Percentiles rank a stretch among this genome's conserved stretches.
Conservation (phyloP, 2,888 invertebrate species). For the Monochamus alternatus region DNA sequence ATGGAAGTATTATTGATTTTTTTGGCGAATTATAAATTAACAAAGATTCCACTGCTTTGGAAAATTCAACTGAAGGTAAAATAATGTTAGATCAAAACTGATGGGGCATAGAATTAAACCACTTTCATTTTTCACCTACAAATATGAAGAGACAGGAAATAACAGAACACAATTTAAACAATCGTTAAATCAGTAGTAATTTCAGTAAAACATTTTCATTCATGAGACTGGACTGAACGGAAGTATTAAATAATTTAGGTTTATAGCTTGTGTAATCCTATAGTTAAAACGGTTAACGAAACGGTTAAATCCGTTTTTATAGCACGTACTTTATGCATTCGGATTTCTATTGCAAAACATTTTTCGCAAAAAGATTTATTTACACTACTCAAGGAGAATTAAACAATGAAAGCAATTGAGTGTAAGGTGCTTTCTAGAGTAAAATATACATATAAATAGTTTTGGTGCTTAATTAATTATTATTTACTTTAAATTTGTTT, state of each 20-base stretch:
- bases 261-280: neutral
- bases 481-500: slow-evolving; percentile 1
- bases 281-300: neutral
- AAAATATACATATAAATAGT: neutral
- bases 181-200: slow-evolving; percentile 1
- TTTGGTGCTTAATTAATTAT: neutral
- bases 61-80: too few relatives aligned
- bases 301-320: neutral
- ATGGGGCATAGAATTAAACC: too few relatives aligned
- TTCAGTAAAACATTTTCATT: slow-evolving; percentile 1
- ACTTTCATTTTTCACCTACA: too few relatives aligned
- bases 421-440: neutral
- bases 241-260: slow-evolving; percentile 10
- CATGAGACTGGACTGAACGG: neutral
- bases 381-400: neutral
- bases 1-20: neutral
- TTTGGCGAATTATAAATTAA: neutral
- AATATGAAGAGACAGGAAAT: neutral
- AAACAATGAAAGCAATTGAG: neutral
- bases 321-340: neutral
- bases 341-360: neutral
- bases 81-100: too few relatives aligned
- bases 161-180: neutral
- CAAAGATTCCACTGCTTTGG: too few relatives aligned
- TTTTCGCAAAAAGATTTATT: neutral